These are phyloP conservation scores for Danionella cerebrum DNA, from an alignment of 2,113 vertebrate genomes.

Conservation along the genomic window DNA sequence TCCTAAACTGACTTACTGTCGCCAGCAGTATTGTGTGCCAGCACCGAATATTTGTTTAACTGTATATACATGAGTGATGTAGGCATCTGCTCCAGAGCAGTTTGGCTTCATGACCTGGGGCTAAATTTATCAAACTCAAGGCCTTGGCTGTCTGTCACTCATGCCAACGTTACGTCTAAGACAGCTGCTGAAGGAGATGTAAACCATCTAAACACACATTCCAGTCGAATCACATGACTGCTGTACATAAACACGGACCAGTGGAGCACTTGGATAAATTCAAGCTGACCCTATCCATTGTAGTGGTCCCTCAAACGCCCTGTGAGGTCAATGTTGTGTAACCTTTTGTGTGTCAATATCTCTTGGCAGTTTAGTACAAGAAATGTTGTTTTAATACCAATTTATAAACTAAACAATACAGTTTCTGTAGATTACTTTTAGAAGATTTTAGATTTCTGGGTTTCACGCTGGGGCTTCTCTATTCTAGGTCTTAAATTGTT, in stretches of 20 bases:
- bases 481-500: too few species aligned
- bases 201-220: neutral
- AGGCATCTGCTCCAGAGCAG: constrained; percentile 6
- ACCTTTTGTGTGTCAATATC: neutral
- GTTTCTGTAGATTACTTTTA: too few species aligned
- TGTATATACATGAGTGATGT: neutral
- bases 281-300: neutral
- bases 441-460: too few species aligned
- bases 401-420: neutral
- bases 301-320: neutral
- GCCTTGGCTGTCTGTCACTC: neutral
- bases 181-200: neutral
- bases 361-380: too few species aligned
- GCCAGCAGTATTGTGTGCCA: neutral
- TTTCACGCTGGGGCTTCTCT: too few species aligned
- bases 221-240: neutral
- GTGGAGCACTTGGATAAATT: neutral
- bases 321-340: neutral
- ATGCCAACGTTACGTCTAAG: neutral
- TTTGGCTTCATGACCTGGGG: neutral
- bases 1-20: neutral
- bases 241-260: neutral
- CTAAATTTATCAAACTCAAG: constrained; percentile 13
- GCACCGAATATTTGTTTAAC: neutral
- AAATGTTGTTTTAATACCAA: neutral